Base-by-base conservation (phyloP, 2,113 vertebrate genomes). In the Pachycephala philippinensis region DNA sequence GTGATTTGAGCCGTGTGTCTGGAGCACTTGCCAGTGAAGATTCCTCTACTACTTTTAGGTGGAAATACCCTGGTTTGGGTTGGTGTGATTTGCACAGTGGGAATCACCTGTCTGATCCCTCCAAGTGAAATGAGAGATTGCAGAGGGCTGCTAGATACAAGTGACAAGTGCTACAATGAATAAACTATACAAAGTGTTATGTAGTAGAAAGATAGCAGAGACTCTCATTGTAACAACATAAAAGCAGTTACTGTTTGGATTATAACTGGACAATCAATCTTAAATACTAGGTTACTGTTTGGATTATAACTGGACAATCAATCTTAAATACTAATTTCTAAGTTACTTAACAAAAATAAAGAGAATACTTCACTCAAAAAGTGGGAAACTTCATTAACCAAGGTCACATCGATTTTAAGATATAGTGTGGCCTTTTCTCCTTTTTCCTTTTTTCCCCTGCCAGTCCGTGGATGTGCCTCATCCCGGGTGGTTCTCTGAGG, bases 91-190 rank as follows among this genome's bases (percentile, higher is more conserved):
- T 77, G 66, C 42, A 47, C 14, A 12, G 5, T 60, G 71, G 26
- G n/a, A 76, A 35, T 80, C 26, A 20, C 12, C 33, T 33, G 15
- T 37, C 45, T 92, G 83, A 60, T 54, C 37, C 39, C 33, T 59
- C 10, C 4, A 1, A 1, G 39, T 78, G 66, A 75, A 84, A 49
- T 39, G 11, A 26, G 65, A 44, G 27, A 8, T 77, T 74, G 15
- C 10, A 6, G 37, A 27, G 18, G 8, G 22, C n/a, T 79, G 39
- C 84, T 71, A 0, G 0, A 0, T 53, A 14, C 0, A 0, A 45
- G 24, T 47, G 52, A 19, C 31, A 84, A 72, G 74, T 83, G 56
- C 54, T n/a, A 20, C 42, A 27, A 9, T 39, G 44, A 81, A 24
- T 50, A 33, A 94, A 33, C 23, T 28, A 2, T 7, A 31, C 7